Evolutionary conservation across 2,888 invertebrate genomes (phyloP), one percentile per base, ranked within the genome.

Genomic region (Craniophora ligustri): DNA sequence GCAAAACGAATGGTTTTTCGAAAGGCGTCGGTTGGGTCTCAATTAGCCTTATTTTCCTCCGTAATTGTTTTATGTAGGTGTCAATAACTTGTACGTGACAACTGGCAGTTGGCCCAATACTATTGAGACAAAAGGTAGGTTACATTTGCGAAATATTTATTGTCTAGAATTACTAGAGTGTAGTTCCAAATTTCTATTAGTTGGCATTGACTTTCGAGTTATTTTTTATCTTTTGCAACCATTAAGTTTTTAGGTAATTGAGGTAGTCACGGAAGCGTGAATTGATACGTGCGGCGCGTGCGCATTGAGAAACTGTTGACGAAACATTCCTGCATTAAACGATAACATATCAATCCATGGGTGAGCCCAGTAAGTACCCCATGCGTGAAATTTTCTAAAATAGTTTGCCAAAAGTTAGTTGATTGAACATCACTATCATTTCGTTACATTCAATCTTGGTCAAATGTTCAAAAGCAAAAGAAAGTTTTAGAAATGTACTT

Each of bases 141-240:
- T 67, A 61, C 47, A 67, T 81, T 88, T 86, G 70, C 82, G 86
- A 86, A 89, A 90, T 79, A 61, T 51, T 68, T 77, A 78, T 83
- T 82, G 79, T 77, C 78, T 76, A 72, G 78, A 85, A 78, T 82
- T 82, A 86, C 67, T 78, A 76, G 82, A 85, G 80, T 87, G 81
- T 78, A 76, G 80, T 75, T 71, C 74, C 75, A 78, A 78, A 84
- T 87, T 84, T 83, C 84, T 83, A 84, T 82, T 71, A 51, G 68
- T 67, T 85, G 88, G 85, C 89, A 88, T 90, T 89, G 90, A 88
- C 80, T 85, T 85, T 83, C 72, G 64, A 60, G 39, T 48, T 53
- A 77, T 67, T 30, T 40, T 72, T 74, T 74, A 69, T 64, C 73
- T 86, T 80, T 87, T 84, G 87, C 78, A 86, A 87, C 66, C 39